A percentile compares a stretch with the other conserved stretches of the same genome.
Conservation (phyloP, 2,888 invertebrate genomes). For the Mycalesis mineus region DNA sequence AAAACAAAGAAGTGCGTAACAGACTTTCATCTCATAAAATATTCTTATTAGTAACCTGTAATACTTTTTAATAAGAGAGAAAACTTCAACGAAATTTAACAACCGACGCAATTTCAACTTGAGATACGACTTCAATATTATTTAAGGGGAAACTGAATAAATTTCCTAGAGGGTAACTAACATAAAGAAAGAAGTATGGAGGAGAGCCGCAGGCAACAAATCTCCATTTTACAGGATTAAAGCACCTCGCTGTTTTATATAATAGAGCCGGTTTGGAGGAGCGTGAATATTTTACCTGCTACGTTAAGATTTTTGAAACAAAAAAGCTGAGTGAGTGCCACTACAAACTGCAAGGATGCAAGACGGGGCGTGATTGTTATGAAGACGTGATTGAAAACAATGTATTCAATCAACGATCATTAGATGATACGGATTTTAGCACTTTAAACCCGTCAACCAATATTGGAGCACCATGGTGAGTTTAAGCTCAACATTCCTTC, state of each 20-base stretch:
- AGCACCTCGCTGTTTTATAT: constrained; percentile 56
- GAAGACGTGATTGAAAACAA: too few relatives aligned
- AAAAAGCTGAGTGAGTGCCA: constrained; percentile 4
- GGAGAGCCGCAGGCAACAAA: constrained; percentile 54
- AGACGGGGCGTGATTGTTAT: too few relatives aligned
- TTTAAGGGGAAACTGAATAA: constrained; percentile 47
- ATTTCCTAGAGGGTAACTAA: constrained; percentile 52
- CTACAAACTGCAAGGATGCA: too few relatives aligned
- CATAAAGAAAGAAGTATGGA: constrained; percentile 52
- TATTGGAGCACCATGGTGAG: too few relatives aligned
- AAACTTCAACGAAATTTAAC: constrained; percentile 27
- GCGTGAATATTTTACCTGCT: constrained; percentile 50
- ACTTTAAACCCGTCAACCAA: too few relatives aligned
- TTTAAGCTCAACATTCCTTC: too few relatives aligned
- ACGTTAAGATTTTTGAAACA: constrained; percentile 33
- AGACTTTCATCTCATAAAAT: constrained; percentile 35
- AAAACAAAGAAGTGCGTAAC: constrained; percentile 10
- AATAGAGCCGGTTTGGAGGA: constrained; percentile 44
- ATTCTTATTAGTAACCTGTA: constrained; percentile 43
- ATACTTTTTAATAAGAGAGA: constrained; percentile 27
- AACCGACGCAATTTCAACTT: constrained; percentile 28
- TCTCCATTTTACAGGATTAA: constrained; percentile 65
- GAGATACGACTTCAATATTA: constrained; percentile 36
- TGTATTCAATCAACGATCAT: too few relatives aligned
- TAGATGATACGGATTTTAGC: too few relatives aligned